Base-by-base conservation (phyloP, 1,140 invertebrate genomes). In the Yoshiicerus persimilis region DNA sequence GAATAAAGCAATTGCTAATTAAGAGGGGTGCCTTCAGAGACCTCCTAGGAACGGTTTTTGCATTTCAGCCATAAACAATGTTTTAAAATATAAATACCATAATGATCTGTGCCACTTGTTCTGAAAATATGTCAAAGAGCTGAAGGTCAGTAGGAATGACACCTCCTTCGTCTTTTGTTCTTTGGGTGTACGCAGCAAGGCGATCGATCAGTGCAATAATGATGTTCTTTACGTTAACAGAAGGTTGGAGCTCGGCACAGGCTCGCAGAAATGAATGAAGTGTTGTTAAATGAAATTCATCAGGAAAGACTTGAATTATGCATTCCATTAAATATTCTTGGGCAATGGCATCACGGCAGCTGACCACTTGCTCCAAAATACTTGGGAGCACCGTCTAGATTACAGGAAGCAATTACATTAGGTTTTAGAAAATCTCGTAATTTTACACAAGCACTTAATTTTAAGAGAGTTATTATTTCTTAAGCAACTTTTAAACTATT, bases 281-380 rank as follows among this genome's bases (percentile, higher is more conserved):
- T 0, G 98, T 99, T 90, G 98, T 96, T 91, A 99, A 93, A 93
- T 99, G 99, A 92, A 99, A 99, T 92, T 99, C 99, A 92, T 99
- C 99, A 2, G 99, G 98, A 92, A 99, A 99, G 20, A 99, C 97
- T 90, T 99, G 99, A 93, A 99, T 99, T 87, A 99, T 98, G 92
- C 99, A 99, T 93, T 99, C 99, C 98, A 99, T 99, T 9, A 99
- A 94, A 93, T 99, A 99, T 93, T 99, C 98, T 93, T 99, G 99
- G 3, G 99, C 98, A 90, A 99, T 99, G 3, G 98, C 96, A 94
- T 99, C 99, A 90, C 97, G 94, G 92, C 99, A 99, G 92, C 97
- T 99, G 11, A 99, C 98, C 32, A 98, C 97, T 93, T 99, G 98
- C 92, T 99, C 98, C 91, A 99, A 93, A 91, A 98, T 97, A 8